Evolutionary conservation across 2,888 invertebrate species (phyloP), one percentile per base, ranked within the genome.

Genomic region (Dryobota labecula): DNA sequence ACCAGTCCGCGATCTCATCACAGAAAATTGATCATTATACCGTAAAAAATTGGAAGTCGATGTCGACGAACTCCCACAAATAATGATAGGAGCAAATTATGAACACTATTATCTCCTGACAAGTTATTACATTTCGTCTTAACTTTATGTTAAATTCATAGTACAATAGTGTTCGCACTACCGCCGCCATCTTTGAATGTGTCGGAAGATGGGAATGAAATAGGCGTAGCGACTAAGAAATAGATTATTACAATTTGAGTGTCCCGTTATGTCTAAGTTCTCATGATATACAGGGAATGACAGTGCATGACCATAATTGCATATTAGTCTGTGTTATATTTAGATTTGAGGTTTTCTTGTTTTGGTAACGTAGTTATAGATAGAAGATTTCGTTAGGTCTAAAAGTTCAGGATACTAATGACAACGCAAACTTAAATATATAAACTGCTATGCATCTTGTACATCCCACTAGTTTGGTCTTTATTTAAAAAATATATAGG

Each of bases 51-150:
- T 83, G 84, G 86, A 87, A 88, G 92, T 83, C 90, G 92, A 91
- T 87, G 93, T 84, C 93, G 92, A 91, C 90, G 94, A 93, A 92
- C 93, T 91, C 89, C 64, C 62, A 76, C 70, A 82, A 82, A 83
- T 84, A 85, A 87, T 82, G 78, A 80, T 84, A 83, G 84, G 70
- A 84, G 84, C 79, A 87, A 89, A 91, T 90, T 90, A 90, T 87
- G 87, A 89, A 87, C 84, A 85, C 83, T 84, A 89, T 90, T 88
- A 89, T 82, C 82, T 84, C 74, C 86, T 86, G 90, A 87, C 88
- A 83, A 86, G 89, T 88, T 90, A 90, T 90, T 90, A 89, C 83
- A 78, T 82, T 82, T 86, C 76, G 72, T 73, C 80, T 70, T 76
- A 75, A 63, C 76, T 49, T 71, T 68, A 57, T 58, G 76, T 79